Evolutionary conservation across 2,797 vertebrate genomes (phyloP).

Genomic region (Nasua narica): DNA sequence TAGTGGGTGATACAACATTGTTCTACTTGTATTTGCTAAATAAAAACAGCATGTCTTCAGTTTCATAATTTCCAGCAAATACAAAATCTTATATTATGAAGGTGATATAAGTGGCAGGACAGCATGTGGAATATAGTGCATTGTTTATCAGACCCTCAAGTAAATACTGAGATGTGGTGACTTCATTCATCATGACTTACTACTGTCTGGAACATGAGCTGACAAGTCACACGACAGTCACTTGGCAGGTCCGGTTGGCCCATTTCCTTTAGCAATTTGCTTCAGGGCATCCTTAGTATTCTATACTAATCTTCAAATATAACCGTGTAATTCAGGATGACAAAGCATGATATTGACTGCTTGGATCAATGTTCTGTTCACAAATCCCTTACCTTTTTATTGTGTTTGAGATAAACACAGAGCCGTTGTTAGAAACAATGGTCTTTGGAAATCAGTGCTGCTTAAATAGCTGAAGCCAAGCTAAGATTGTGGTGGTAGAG

Average conservation of each 20-base stretch:
- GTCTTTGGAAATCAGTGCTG: background rate
- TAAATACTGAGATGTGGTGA: background rate
- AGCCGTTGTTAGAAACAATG: background rate
- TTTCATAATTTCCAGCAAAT: background rate
- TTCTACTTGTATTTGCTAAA: background rate
- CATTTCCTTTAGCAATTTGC: background rate
- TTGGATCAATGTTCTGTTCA: background rate
- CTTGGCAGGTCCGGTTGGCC: background rate
- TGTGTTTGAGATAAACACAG: background rate
- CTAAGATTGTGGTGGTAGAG: background rate
- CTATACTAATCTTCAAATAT: background rate
- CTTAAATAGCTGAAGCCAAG: background rate
- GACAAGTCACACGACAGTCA: background rate
- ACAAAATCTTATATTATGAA: background rate
- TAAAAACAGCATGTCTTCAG: background rate
- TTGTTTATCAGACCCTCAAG: background rate
- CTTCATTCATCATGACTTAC: background rate
- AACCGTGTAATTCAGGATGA: conserved; percentile 7
- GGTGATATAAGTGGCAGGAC: fast-evolving
- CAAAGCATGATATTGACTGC: conserved; percentile 1
- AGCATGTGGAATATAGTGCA: background rate
- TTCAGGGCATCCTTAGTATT: background rate
- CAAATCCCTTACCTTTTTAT: background rate
- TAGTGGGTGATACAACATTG: background rate
- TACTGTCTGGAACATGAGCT: background rate